Conservation (phyloP, 2,797 vertebrate species). For the Echeneis naucrates region DNA sequence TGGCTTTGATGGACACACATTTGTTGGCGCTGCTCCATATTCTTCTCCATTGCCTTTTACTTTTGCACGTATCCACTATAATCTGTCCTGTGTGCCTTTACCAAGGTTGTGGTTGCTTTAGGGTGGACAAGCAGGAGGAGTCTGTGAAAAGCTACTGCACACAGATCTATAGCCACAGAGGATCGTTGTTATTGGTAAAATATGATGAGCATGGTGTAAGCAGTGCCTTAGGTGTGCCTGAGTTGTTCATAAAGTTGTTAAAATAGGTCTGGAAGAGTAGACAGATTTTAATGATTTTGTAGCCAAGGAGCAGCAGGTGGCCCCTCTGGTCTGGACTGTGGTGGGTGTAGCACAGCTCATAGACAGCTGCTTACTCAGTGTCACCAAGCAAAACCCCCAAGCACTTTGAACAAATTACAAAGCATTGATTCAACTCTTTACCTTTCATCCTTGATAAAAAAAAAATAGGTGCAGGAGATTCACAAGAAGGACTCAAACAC, state of each 20-base stretch:
- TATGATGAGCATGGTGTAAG: not conserved
- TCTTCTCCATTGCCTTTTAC: too few species aligned
- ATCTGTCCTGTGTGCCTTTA: too few species aligned
- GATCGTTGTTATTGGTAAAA: not conserved
- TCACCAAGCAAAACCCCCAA: constrained; percentile 50
- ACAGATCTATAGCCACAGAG: not conserved
- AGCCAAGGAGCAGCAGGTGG: constrained; percentile 45
- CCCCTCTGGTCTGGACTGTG: constrained; percentile 38
- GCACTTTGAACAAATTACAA: constrained; percentile 53
- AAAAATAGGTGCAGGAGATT: constrained; percentile 13
- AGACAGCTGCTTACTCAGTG: constrained; percentile 46
- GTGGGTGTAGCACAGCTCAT: constrained; percentile 32
- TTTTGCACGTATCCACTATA: too few species aligned
- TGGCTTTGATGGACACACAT: too few species aligned
- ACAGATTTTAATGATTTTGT: constrained; percentile 34
- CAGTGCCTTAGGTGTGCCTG: not conserved
- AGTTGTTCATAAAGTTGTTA: constrained; percentile 25
- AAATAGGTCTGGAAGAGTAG: constrained; percentile 18
- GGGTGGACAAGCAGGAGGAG: not conserved
- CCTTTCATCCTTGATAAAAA: constrained; percentile 31
- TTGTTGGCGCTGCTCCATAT: too few species aligned
- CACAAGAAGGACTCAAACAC: constrained; percentile 16
- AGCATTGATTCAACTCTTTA: constrained; percentile 43
- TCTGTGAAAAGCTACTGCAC: not conserved
- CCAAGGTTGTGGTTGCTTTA: too few species aligned